Evolutionary conservation across 2,113 vertebrate genomes (phyloP), one percentile per base, ranked within the genome.

Genomic region (Orycteropus afer): DNA sequence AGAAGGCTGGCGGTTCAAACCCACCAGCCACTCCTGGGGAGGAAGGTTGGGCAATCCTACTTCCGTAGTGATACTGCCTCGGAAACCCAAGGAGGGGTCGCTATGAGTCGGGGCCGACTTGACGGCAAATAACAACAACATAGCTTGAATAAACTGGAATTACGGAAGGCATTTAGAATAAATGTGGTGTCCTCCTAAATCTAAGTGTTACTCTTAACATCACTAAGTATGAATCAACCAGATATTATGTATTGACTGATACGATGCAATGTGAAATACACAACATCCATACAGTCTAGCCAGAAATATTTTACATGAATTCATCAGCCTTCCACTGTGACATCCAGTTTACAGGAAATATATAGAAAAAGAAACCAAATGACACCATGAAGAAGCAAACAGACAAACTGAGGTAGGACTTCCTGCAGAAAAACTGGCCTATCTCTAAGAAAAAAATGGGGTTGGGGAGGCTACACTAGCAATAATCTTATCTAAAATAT

Each of bases 71-170:
- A n/a, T n/a, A n/a, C n/a, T n/a, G n/a, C n/a, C n/a, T n/a, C n/a
- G n/a, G n/a, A n/a, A n/a, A n/a, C n/a, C n/a, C n/a, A n/a, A n/a
- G n/a, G n/a, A n/a, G n/a, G n/a, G n/a, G n/a, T n/a, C n/a, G n/a
- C n/a, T n/a, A n/a, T n/a, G n/a, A n/a, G n/a, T n/a, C n/a, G n/a
- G n/a, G 94, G 47, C 23, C 47, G 89, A n/a, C n/a, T n/a, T n/a
- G n/a, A n/a, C n/a, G n/a, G n/a, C n/a, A n/a, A n/a, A n/a, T n/a
- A n/a, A n/a, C n/a, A n/a, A n/a, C n/a, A 57, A 57, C 23, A 13
- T 55, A 55, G 53, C 53, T 83, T 86, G 22, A 74, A 57, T 89
- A 91, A 95, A 53, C 25, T 42, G 89, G 76, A 89, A 94, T 86
- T 89, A 92, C 0, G 40, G 23, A 93, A 79, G 78, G 15, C 45